A percentile compares a stretch with the other conserved stretches of the same genome.
phyloP scores from a whole-genome alignment of 92 coral and sea anemone species.

The Micromussa lordhowensis region DNA sequence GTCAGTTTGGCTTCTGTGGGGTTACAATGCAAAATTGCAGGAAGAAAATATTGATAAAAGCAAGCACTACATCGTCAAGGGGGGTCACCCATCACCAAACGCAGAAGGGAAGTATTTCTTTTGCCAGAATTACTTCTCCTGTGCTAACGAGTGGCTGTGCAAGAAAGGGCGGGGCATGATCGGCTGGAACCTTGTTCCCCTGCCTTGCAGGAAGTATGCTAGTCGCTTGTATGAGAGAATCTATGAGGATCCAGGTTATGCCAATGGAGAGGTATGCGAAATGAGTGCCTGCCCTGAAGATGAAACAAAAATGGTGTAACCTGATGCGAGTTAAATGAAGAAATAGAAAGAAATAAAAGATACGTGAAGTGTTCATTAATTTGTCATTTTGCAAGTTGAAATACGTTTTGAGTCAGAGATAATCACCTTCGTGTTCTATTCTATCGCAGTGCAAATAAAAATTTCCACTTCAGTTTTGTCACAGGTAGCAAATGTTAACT shows the following conservation, averaged over 20 bases:
- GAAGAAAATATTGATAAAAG: constrained; percentile 38
- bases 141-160: constrained; percentile 67
- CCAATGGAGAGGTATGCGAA: constrained; percentile 46
- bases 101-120: constrained; percentile 49
- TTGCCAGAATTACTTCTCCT: constrained; percentile 65
- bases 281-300: constrained; percentile 60
- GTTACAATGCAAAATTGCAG: constrained; percentile 48
- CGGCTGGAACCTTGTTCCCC: constrained; percentile 69
- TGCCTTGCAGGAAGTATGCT: constrained; percentile 66
- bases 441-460: too few species aligned
- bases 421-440: background rate
- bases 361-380: background rate
- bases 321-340: background rate
- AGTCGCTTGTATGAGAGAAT: constrained; percentile 55
- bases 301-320: background rate
- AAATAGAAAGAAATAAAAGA: background rate
- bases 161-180: constrained; percentile 50
- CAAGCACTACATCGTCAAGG: constrained; percentile 64
- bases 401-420: too few species aligned
- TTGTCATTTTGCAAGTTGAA: too few species aligned
- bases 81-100: constrained; percentile 73
- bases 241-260: constrained; percentile 38
- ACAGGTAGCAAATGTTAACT: background rate
- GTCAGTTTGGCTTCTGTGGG: constrained; percentile 73
- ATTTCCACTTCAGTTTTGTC: background rate